A percentile compares a stretch with the other conserved stretches of the same genome.
These are phyloP conservation scores for Apocrypta bakeri DNA, from an alignment of 1,140 invertebrate genomes.

Conservation along the genomic window DNA sequence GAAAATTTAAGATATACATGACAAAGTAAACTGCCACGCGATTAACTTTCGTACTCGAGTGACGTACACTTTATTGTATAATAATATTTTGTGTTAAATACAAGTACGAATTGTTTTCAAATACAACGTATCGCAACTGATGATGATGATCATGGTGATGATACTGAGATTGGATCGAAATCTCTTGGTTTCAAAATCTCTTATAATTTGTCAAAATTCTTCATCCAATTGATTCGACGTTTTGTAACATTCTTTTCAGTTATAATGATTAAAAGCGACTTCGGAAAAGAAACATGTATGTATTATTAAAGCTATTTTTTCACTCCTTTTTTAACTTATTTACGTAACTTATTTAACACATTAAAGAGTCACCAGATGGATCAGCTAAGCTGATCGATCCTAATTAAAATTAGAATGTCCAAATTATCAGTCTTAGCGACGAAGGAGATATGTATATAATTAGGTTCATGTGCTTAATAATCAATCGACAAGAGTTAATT, in stretches of 20 bases:
- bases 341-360: neutral
- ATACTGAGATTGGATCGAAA: too few species aligned
- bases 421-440: too few species aligned
- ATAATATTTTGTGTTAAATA: too few species aligned
- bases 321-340: neutral
- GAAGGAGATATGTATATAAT: too few species aligned
- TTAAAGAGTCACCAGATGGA: neutral
- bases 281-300: neutral
- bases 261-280: neutral
- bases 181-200: too few species aligned
- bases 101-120: neutral
- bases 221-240: neutral
- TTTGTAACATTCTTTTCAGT: neutral
- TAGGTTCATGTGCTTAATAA: neutral
- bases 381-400: neutral
- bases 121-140: neutral
- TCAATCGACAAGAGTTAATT: conserved; percentile 33
- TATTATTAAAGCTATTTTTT: neutral
- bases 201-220: neutral
- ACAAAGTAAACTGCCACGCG: too few species aligned
- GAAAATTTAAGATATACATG: neutral
- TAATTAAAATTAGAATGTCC: neutral
- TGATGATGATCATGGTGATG: too few species aligned
- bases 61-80: too few species aligned
- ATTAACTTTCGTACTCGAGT: too few species aligned